These are phyloP conservation scores for Carassius auratus DNA, from an alignment of 2,113 vertebrate genomes.

Conservation along the genomic window DNA sequence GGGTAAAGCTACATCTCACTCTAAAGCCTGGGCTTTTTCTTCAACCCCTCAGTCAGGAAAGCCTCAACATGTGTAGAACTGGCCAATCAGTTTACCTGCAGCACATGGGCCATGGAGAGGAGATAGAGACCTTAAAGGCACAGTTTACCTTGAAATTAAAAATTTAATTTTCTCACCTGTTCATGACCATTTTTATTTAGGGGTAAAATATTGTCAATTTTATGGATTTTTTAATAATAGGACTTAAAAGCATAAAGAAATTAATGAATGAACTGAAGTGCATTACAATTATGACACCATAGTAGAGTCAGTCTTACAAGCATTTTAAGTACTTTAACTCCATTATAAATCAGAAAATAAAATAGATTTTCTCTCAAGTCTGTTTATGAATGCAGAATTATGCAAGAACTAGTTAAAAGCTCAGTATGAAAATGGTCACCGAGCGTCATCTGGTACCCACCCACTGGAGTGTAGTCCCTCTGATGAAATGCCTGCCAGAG, in stretches of 20 bases:
- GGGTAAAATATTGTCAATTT: neutral
- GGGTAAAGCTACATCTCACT: slow-evolving; percentile 80
- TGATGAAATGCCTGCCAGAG: slow-evolving; percentile 90
- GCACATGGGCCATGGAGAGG: neutral
- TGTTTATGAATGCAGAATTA: neutral
- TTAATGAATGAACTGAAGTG: too few species aligned
- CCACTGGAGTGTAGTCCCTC: slow-evolving; percentile 78
- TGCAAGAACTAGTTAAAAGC: neutral
- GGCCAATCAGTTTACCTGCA: slow-evolving; percentile 83
- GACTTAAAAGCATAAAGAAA: too few species aligned
- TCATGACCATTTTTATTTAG: too few species aligned
- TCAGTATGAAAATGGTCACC: neutral
- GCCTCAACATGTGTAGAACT: slow-evolving; percentile 81
- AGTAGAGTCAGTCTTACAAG: neutral
- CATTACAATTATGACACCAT: neutral
- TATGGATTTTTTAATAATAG: too few species aligned
- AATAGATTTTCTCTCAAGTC: neutral
- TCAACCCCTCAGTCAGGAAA: slow-evolving; percentile 73
- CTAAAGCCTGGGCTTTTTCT: slow-evolving; percentile 71
- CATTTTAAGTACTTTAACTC: neutral
- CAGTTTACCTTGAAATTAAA: too few species aligned
- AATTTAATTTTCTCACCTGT: too few species aligned
- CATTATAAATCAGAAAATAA: neutral
- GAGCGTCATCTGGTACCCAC: slow-evolving; percentile 68
- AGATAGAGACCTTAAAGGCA: too few species aligned